These are phyloP conservation scores for Sarcophaga variegata DNA, from an alignment of 2,888 invertebrate species.

Conservation along the genomic window DNA sequence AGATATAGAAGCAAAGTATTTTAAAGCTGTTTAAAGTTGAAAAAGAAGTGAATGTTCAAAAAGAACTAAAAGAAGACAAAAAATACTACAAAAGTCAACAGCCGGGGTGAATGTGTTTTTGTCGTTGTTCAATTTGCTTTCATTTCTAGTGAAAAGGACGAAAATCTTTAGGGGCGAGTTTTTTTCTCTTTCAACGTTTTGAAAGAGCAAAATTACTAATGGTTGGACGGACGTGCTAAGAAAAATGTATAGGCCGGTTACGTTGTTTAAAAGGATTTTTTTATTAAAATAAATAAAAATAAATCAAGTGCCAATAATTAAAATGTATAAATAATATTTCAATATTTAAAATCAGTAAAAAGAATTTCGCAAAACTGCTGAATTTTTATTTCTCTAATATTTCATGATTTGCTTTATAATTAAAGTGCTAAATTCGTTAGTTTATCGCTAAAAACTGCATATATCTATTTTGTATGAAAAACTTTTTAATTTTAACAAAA, in stretches of 20 bases:
- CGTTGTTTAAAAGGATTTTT: not conserved
- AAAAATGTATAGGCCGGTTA: slow-evolving; percentile 61
- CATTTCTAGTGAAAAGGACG: slow-evolving; percentile 40
- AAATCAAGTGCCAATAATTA: not conserved
- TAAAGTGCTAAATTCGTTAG: slow-evolving; percentile 64
- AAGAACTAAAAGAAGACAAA: slow-evolving; percentile 19
- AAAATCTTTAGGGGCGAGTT: slow-evolving; percentile 62
- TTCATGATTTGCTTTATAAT: slow-evolving; percentile 61
- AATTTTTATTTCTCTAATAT: not conserved
- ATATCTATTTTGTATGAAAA: slow-evolving; percentile 1
- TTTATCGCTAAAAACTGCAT: slow-evolving; percentile 50
- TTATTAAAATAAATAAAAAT: not conserved
- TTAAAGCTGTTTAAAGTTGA: slow-evolving; percentile 16
- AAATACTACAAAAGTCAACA: slow-evolving; percentile 56
- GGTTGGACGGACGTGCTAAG: not conserved
- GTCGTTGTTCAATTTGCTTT: not conserved
- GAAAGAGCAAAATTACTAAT: slow-evolving; percentile 35
- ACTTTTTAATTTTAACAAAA: slow-evolving; percentile 12
- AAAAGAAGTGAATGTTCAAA: slow-evolving; percentile 22
- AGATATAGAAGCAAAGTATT: slow-evolving; percentile 23
- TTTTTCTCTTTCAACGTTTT: slow-evolving; percentile 28
- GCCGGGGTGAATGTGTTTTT: slow-evolving; percentile 61
- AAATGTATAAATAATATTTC: not conserved
- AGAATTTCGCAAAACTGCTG: not conserved
- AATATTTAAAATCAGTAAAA: not conserved